Evolutionary conservation across 2,113 vertebrate genomes (phyloP).

Genomic region (Turnix velox): DNA sequence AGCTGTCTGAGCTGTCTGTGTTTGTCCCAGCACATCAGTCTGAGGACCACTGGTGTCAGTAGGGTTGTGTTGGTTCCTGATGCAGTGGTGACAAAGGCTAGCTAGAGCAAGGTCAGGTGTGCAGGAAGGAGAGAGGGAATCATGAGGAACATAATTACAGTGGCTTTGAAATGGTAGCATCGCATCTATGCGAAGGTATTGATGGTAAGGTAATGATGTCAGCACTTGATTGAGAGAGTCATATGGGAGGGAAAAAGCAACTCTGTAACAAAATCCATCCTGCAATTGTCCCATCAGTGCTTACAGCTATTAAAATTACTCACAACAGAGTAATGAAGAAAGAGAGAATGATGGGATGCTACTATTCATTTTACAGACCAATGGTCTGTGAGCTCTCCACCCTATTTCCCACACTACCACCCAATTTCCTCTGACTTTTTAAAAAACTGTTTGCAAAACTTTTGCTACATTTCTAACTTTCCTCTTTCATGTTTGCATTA

Average conservation of each 20-base stretch:
- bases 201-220: neutral
- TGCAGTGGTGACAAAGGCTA: neutral
- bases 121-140: neutral
- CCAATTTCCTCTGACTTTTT: neutral
- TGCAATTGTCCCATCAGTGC: neutral
- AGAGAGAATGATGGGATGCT: neutral
- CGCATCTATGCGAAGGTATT: neutral
- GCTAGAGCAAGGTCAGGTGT: neutral
- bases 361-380: neutral
- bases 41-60: neutral
- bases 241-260: accelerated
- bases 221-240: neutral
- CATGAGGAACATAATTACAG: accelerated
- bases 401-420: neutral
- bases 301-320: neutral
- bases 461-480: neutral
- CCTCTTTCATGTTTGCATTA: neutral
- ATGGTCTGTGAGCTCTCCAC: neutral
- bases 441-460: neutral
- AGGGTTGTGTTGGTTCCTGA: neutral
- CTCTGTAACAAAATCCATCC: neutral
- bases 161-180: neutral
- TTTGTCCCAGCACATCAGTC: neutral
- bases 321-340: neutral
- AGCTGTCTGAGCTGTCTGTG: neutral